Evolutionary conservation across 2,888 invertebrate species (phyloP).

Genomic region (Pollenia angustigena): DNA sequence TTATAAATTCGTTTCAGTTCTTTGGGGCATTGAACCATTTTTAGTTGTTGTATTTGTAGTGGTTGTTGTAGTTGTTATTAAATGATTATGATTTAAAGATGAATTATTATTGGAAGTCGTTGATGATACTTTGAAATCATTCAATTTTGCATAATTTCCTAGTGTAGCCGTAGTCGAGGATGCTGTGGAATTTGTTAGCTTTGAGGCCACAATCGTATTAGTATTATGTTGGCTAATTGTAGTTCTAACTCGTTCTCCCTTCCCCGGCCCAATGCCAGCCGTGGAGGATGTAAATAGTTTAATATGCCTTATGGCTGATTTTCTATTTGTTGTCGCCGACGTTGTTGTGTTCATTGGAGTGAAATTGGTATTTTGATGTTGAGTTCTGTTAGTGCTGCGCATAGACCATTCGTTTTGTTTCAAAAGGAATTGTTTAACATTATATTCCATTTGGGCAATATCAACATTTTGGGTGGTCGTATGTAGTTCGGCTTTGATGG

Average conservation of each 20-base stretch:
- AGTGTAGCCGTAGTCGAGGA: conserved; percentile 19
- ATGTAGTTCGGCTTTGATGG: conserved; percentile 81
- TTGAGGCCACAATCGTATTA: conserved; percentile 36
- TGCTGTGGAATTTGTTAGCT: conserved; percentile 48
- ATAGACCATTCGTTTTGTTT: conserved; percentile 85
- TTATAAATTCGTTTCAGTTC: conserved; percentile 85
- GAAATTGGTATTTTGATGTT: conserved; percentile 13
- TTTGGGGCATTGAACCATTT: conserved; percentile 79
- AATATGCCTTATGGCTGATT: conserved; percentile 74
- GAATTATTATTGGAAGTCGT: conserved; percentile 32
- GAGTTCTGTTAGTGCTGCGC: conserved; percentile 75
- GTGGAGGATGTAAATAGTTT: conserved; percentile 75
- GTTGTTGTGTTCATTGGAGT: conserved; percentile 27
- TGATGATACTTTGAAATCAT: conserved; percentile 44
- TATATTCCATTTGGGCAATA: conserved; percentile 90
- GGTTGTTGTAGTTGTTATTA: conserved; percentile 35
- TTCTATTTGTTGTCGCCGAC: conserved; percentile 22
- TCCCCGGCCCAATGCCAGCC: conserved; percentile 78
- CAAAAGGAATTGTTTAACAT: conserved; percentile 90
- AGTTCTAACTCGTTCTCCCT: conserved; percentile 79
- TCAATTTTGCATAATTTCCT: conserved; percentile 36
- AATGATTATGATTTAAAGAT: conserved; percentile 33
- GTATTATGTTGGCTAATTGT: conserved; percentile 58
- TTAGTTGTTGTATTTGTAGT: conserved; percentile 28
- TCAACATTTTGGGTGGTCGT: conserved; percentile 85